Percentiles rank a stretch among this genome's conserved stretches.
Evolutionary conservation across 2,113 vertebrate genomes (phyloP).

Genomic region (Gnathonemus echidnorhynchus): DNA sequence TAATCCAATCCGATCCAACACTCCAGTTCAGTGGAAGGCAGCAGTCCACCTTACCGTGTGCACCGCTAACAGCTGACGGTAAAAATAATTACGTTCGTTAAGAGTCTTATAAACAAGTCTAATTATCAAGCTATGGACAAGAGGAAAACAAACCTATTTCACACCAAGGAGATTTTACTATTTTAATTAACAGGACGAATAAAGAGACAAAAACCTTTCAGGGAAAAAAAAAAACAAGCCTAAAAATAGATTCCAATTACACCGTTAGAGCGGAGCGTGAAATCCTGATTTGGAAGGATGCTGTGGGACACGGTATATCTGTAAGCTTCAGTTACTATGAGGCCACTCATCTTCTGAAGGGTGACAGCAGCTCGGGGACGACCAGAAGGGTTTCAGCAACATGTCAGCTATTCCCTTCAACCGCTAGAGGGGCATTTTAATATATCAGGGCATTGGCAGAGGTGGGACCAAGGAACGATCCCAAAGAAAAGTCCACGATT

Average conservation of each 20-base stretch:
- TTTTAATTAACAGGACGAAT: conserved; percentile 33
- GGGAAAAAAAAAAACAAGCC: neutral
- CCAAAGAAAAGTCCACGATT: neutral
- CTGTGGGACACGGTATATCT: neutral
- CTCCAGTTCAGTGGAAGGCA: neutral
- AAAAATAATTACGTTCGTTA: neutral
- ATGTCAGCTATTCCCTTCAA: neutral
- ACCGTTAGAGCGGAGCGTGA: conserved; percentile 26
- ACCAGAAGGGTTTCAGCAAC: neutral
- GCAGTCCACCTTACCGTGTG: neutral
- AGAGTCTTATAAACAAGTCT: conserved; percentile 8
- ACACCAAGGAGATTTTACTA: conserved; percentile 30
- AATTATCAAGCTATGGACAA: conserved; percentile 16
- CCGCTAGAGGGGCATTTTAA: neutral
- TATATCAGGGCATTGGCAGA: too few species aligned
- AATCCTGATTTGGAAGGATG: conserved; percentile 21
- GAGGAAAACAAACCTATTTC: conserved; percentile 29
- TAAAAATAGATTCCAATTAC: conserved; percentile 37
- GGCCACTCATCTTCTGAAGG: neutral
- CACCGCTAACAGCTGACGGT: neutral
- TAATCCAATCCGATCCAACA: neutral
- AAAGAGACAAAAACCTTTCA: conserved; percentile 11
- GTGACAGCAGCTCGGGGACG: neutral
- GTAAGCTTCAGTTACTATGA: conserved; percentile 13
- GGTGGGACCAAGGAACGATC: neutral